Percentiles rank a stretch among this genome's conserved stretches.
phyloP scores from a whole-genome alignment of 92 coral and sea anemone genomes.

The Desmophyllum pertusum region DNA sequence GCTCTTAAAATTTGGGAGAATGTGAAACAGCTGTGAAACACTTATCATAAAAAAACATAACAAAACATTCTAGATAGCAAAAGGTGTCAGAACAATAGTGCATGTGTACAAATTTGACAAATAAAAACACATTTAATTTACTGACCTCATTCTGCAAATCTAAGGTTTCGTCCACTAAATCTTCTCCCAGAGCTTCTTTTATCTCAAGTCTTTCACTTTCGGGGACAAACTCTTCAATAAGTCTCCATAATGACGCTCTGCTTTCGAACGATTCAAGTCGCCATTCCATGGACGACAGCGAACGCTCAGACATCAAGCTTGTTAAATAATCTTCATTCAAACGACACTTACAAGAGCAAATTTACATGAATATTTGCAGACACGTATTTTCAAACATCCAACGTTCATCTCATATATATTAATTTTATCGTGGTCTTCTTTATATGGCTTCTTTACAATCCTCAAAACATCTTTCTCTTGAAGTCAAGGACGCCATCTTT shows the following conservation, averaged over 20 bases:
- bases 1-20: too few species aligned
- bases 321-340: not conserved
- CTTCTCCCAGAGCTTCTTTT: conserved; percentile 94
- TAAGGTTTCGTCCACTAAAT: conserved; percentile 86
- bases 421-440: not conserved
- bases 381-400: not conserved
- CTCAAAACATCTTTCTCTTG: not conserved
- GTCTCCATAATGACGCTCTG: conserved; percentile 90
- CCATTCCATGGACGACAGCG: conserved; percentile 84
- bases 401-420: not conserved
- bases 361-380: not conserved
- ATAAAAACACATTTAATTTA: not conserved
- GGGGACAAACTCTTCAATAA: conserved; percentile 83
- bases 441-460: conserved; percentile 14
- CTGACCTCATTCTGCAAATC: conserved; percentile 90
- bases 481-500: conserved; percentile 87
- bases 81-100: not conserved
- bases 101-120: not conserved
- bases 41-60: too few species aligned
- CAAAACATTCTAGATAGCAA: too few species aligned
- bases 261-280: conserved; percentile 78
- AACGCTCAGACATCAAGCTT: conserved; percentile 20
- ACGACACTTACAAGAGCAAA: not conserved
- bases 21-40: too few species aligned
- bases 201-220: conserved; percentile 84